These are phyloP conservation scores for Xanthorhoe designata DNA, from an alignment of 2,888 invertebrate genomes.

Conservation along the genomic window DNA sequence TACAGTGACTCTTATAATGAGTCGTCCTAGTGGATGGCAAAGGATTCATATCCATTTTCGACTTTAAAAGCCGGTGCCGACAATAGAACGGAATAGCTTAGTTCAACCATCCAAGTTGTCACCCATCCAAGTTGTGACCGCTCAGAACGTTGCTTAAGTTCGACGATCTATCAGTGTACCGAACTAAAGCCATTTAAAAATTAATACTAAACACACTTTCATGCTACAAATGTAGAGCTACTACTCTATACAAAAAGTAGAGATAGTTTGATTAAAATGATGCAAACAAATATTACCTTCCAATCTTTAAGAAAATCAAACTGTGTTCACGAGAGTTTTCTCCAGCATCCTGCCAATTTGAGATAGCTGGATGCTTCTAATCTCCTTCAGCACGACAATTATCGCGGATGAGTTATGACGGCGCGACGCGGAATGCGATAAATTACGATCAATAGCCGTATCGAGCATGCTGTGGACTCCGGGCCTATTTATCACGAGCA, in stretches of 20 bases:
- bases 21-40: too few species aligned
- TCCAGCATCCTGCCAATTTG: slow-evolving; percentile 21
- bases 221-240: neutral
- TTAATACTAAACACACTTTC: too few species aligned
- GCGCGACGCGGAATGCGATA: slow-evolving; percentile 38
- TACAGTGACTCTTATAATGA: too few species aligned
- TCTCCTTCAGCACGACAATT: slow-evolving; percentile 42
- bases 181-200: too few species aligned
- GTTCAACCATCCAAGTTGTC: too few species aligned
- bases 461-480: slow-evolving; percentile 26
- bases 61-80: too few species aligned
- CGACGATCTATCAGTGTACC: too few species aligned
- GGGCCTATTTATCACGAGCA: slow-evolving; percentile 22
- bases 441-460: slow-evolving; percentile 44
- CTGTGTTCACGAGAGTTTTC: slow-evolving; percentile 3
- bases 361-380: slow-evolving; percentile 35
- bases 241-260: neutral
- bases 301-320: slow-evolving; percentile 2
- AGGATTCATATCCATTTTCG: too few species aligned
- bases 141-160: too few species aligned
- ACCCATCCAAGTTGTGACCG: too few species aligned
- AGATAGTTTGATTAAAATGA: neutral
- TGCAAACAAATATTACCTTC: neutral
- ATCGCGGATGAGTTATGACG: slow-evolving; percentile 42
- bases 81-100: too few species aligned